Percentiles rank a stretch among this genome's conserved stretches.
These are phyloP conservation scores for Alca torda DNA, from an alignment of 2,797 vertebrate genomes.

Conservation along the genomic window DNA sequence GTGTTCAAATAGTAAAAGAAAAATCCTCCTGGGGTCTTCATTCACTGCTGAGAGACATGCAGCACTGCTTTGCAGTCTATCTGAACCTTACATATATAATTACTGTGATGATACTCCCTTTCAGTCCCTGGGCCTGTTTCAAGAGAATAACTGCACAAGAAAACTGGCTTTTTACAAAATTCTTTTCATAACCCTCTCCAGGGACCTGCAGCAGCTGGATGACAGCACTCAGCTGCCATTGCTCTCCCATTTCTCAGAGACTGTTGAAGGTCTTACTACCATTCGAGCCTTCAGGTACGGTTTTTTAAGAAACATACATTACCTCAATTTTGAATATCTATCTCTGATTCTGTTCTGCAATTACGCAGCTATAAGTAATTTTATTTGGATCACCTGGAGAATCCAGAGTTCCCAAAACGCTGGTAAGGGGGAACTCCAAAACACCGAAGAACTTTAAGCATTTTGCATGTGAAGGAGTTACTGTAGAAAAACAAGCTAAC, in stretches of 20 bases:
- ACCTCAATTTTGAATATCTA: not conserved
- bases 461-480: not conserved
- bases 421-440: not conserved
- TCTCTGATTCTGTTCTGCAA: not conserved
- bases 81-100: not conserved
- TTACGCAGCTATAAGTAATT: not conserved
- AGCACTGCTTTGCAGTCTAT: not conserved
- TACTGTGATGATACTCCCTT: not conserved
- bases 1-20: not conserved
- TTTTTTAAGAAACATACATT: not conserved
- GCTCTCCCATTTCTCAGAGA: slow-evolving; percentile 96
- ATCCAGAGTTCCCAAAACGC: not conserved
- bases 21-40: not conserved
- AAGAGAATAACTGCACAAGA: not conserved
- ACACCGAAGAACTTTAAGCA: not conserved
- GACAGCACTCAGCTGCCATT: slow-evolving; percentile 95
- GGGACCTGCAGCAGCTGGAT: slow-evolving; percentile 96
- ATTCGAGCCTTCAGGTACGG: slow-evolving; percentile 94
- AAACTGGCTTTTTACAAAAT: not conserved
- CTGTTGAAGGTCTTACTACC: slow-evolving; percentile 94
- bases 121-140: not conserved
- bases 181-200: slow-evolving; percentile 55
- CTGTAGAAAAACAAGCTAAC: not conserved
- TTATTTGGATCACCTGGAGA: not conserved
- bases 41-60: not conserved